Evolutionary conservation across 2,888 invertebrate species (phyloP), one percentile per base, ranked within the genome.

Genomic region (Uropetala carovei): DNA sequence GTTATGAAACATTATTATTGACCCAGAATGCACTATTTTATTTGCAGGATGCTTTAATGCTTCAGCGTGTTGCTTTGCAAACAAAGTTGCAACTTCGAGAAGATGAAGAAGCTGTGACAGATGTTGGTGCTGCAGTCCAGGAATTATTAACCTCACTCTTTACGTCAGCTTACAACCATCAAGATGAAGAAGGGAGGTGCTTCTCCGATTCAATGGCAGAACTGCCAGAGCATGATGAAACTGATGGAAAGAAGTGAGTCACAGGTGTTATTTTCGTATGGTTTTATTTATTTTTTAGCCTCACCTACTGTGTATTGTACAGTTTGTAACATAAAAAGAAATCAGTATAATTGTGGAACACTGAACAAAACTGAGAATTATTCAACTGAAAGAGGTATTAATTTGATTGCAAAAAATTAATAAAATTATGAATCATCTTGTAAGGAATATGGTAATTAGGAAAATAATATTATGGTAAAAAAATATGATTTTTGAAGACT

Each of bases 171-270:
- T 99, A 99, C 95, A 99, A 99, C 95, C 98, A 99, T 95, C 98
- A 99, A 95, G 99, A 99, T 94, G 98, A 98, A 94, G 99, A 99
- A 95, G 99, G 99, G 85, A 96, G 99, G 92, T 99, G 99, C 94
- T 99, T 98, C 95, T 98, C 99, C 0, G 99, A 99, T 95, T 99
- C 99, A 4, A 97, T 99, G 96, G 97, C 98, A 0, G 99, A 99
- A 94, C 95, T 99, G 56, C 98, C 98, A 0, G 99, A 99, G 94
- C 98, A 98, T 94, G 98, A 98, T 94, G 97, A 97, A 93, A 94
- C 96, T 56, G 97, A 97, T 94, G 97, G 96, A 30, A 96, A 95
- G 95, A 97, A 96, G 97, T 97, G 95, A 94, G 95, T 93, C 84
- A 22, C 81, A 83, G n/a, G 5, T 43, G 5, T 43, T 43, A 5